A percentile compares a stretch with the other conserved stretches of the same genome.
phyloP scores from a whole-genome alignment of 2,888 invertebrate genomes.

The Ophonus ardosiacus region DNA sequence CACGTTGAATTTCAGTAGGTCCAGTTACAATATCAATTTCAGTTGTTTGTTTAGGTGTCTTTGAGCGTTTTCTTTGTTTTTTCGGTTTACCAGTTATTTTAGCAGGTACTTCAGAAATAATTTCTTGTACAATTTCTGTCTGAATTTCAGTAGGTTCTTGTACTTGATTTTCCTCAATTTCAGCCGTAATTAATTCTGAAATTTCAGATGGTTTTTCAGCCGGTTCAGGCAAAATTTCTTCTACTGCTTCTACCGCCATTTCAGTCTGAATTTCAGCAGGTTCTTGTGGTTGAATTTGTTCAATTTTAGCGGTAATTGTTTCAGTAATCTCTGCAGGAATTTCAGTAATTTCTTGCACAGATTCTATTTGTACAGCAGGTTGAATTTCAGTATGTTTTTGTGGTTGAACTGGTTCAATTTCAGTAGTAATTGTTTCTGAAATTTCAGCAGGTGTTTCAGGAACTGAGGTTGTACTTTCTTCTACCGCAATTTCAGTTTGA shows the following conservation, averaged over 20 bases:
- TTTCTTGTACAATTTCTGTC: background rate
- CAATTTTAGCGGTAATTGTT: background rate
- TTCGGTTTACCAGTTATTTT: constrained; percentile 3
- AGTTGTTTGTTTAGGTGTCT: constrained; percentile 51
- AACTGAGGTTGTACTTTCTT: no score
- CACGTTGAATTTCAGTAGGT: background rate
- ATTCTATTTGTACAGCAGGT: background rate
- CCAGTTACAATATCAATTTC: background rate
- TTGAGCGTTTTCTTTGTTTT: constrained; percentile 40
- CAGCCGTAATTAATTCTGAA: background rate
- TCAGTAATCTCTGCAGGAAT: background rate
- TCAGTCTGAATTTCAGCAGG: background rate
- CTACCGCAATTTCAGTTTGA: background rate
- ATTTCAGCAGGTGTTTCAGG: background rate
- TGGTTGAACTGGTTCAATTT: background rate
- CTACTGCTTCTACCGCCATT: background rate
- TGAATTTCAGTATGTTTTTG: background rate
- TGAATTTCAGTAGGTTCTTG: background rate
- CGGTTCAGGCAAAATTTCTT: no score
- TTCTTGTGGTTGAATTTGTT: background rate
- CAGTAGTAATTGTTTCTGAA: background rate
- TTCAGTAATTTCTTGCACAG: background rate
- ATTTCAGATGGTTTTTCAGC: no score
- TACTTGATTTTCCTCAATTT: background rate
- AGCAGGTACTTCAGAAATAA: background rate